A percentile compares a stretch with the other conserved stretches of the same genome.
Evolutionary conservation across 2,113 vertebrate species (phyloP).

Genomic region (Sander lucioperca): DNA sequence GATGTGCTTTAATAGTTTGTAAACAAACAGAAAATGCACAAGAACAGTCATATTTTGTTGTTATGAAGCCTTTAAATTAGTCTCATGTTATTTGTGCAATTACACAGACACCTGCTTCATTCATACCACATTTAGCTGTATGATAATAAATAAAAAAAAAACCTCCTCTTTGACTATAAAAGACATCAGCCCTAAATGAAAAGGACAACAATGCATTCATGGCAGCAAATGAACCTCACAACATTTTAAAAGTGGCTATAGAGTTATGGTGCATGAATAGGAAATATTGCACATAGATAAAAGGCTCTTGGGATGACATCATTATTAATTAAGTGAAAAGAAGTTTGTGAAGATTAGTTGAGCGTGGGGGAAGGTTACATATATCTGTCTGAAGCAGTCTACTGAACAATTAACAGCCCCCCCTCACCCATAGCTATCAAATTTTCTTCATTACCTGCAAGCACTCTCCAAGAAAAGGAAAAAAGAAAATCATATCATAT

Average conservation of each 20-base stretch:
- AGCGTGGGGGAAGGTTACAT: constrained; percentile 22
- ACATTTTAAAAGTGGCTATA: constrained; percentile 52
- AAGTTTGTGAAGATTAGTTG: constrained; percentile 42
- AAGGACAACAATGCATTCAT: constrained; percentile 57
- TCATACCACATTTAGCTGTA: constrained; percentile 62
- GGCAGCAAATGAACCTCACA: constrained; percentile 54
- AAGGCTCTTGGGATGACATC: constrained; percentile 78
- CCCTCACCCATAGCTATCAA: neutral
- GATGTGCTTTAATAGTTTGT: constrained; percentile 91
- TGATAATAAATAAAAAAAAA: constrained; percentile 14
- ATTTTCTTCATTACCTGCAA: constrained; percentile 28
- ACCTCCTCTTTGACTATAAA: constrained; percentile 35
- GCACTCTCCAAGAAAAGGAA: constrained; percentile 10
- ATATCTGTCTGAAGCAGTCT: constrained; percentile 34
- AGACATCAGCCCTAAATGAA: constrained; percentile 48
- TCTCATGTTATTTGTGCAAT: constrained; percentile 62
- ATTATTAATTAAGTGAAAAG: constrained; percentile 70
- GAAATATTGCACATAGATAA: constrained; percentile 73
- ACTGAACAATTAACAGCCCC: neutral
- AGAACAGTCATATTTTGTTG: constrained; percentile 87
- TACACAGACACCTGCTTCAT: constrained; percentile 61
- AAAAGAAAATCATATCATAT: constrained; percentile 11
- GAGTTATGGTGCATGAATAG: constrained; percentile 53
- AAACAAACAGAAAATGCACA: constrained; percentile 85
- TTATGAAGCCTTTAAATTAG: constrained; percentile 82